Base-by-base conservation (phyloP, 2,888 invertebrate species). In the Diaprepes abbreviatus region DNA sequence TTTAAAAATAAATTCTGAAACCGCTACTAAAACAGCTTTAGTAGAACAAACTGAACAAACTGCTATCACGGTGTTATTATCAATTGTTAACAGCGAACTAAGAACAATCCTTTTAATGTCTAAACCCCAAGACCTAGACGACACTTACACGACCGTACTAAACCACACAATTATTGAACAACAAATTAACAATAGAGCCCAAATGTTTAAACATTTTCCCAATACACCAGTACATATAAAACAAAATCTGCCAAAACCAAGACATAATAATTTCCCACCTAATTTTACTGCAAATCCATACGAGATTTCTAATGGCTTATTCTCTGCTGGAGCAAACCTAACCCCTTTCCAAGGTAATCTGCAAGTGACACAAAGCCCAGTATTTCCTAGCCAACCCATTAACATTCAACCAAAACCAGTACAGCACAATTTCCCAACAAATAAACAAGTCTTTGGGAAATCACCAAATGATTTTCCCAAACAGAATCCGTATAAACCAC, bases 321-420 rank as follows among this genome's bases (percentile, higher is more conserved):
- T 6, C 10, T 2, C 33, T 9, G 9, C 10, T 33, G 10, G 33
- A 33, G 10, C 10, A 33, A 33, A 33, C 10, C 5, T 9, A 9
- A 6, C 33, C 5, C n/a, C 45, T 7, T 21, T 43, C 10, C 45
- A 21, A 43, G 7, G 9, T 7, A 3, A 28, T 17, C 14, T 9
- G n/a, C 54, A 54, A 54, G 31, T 14, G 5, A 31, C 16, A 7
- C 54, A 19, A 31, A 2, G 40, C 12, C 28, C 19, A 0, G 17
- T 14, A 33, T 64, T 55, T 31, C 64, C 55, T 12, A 64, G 40
- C 33, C 55, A 40, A 52, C 73, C 74, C 28, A 35, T 24, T 24
- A 70, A 74, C 55, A 66, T 75, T 31, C 73, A 73, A 35, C 16
- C 43, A n/a, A 17, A 21, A 55, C 54, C 63, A 16, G 14, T 38